Evolutionary conservation across 1,140 invertebrate species (phyloP), one percentile per base, ranked within the genome.

Genomic region (Sipha flava): DNA sequence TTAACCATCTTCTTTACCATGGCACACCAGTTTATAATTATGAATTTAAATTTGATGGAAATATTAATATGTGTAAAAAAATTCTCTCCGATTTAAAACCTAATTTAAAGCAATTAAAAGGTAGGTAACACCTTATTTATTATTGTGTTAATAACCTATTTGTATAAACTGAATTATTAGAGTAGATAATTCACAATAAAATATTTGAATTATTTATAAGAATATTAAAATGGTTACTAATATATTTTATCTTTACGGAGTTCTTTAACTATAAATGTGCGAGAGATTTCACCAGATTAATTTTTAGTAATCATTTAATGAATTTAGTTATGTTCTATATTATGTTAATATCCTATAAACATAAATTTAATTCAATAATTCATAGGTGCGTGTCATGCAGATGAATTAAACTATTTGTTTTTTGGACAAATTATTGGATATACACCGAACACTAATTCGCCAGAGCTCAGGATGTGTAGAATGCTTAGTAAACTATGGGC

Each of bases 371-470:
- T n/a, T 57, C 54, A n/a, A 31, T 3, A 16, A 14, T 62, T 79
- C 49, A 14, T n/a, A 81, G 82, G 82, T 59, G 77, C 80, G 6
- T 79, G 80, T 54, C 82, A 82, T 75, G 80, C 40, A 18, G 82
- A 82, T 57, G 82, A 82, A 34, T 34, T 82, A 18, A 47, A 31
- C 29, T 82, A 81, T 49, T 52, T 82, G 23, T 82, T 82, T 45
- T 52, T 40, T 47, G n/a, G 14, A 1, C 16, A 54, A 45, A 18
- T 73, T 9, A 9, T 21, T n/a, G 16, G 29, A 18, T 12, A n/a
- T 43, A 9, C 14, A 18, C 40, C 23, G 7, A 37, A 70, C 29
- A 29, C 62, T 31, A 21, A 43, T 23, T 49, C 40, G 1, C 1
- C 40, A 3, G 66, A 79, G 2, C 21, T 79, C 16, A 68, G 52